Evolutionary conservation across 53 echinoderm and acorn worm species (phyloP), one percentile per base, ranked within the genome.

Genomic region (Arbacia lixula): DNA sequence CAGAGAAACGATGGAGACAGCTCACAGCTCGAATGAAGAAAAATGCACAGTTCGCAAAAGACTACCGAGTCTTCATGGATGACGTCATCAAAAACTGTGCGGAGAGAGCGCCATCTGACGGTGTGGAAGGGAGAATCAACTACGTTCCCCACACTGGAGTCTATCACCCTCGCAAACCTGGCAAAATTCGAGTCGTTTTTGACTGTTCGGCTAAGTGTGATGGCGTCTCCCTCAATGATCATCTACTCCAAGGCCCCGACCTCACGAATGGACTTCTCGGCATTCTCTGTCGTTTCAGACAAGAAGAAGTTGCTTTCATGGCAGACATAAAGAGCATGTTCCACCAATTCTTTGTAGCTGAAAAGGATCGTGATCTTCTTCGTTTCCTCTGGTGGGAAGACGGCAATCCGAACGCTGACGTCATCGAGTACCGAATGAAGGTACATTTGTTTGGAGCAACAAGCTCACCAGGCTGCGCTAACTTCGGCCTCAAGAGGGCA

Each of bases 101-200:
- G 5, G 78, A 77, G 60, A 57, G 60, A 24, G 78, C 78, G 1
- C 78, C 38, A 24, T 1, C 11, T 1, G 12, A 39, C 26, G 22
- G 26, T n/a, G 34, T 36, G 12, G 37, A 32, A 68, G 84, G 76
- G 62, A 62, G 74, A 37, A 60, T 86, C 20, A 89, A 86, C 86
- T 92, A 92, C 58, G 89, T 89, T 20, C 92, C 92, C 12, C 89
- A 89, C 40, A 84, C 87, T 29, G 82, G 85, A n/a, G 64, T 85
- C 12, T n/a, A n/a, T n/a, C n/a, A n/a, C n/a, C n/a, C n/a, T n/a
- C n/a, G n/a, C n/a, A n/a, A n/a, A n/a, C n/a, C n/a, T n/a, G n/a
- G n/a, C n/a, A n/a, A n/a, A n/a, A 36, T 79, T 21, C 61, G 84
- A 25, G 75, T 84, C 60, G 87, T 87, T 17, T 43, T 84, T 32